Evolutionary conservation across 2,888 invertebrate species (phyloP), one percentile per base, ranked within the genome.

Genomic region (Cephus pygmeus): DNA sequence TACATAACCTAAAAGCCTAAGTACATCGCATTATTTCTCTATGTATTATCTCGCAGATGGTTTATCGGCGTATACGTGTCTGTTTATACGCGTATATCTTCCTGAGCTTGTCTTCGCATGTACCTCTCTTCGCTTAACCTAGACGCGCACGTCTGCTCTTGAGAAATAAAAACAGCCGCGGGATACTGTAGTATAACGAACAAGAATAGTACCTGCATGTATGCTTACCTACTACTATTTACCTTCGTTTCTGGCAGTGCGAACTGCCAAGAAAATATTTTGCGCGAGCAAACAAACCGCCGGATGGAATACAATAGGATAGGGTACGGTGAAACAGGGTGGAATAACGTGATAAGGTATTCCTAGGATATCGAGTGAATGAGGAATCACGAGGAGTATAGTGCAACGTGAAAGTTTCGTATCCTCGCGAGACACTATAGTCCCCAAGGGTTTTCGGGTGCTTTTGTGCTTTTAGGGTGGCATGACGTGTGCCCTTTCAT

Each of bases 401-500:
- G 56, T 23, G 56, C 56, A 56, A 56, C 23, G 56, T 56, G 23
- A 56, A 56, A 56, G 56, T 56, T 56, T 56, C 15, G 56, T 56
- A 56, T 56, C 56, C 56, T 79, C 77, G 76, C 75, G 73, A 74
- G 81, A 79, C 75, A 81, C 77, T 74, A 69, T 73, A 77, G 69
- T 79, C 71, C 71, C 77, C 69, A 73, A 73, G 77, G 76, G 73
- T 75, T 69, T 69, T 75, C 34, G 35, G 76, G 79, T 76, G 31
- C 77, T 79, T 82, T 82, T 76, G 82, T 79, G 77, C 76, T 79
- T 82, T 82, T 76, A 81, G 82, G 79, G 81, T 82, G 77, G 79
- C 78, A 79, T 82, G 83, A 81, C 81, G 81, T 79, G 82, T 79
- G 76, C 76, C 74, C 78, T 73, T 77, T 73, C 79, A 75, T 79